Percentiles rank a stretch among this genome's conserved stretches.
phyloP scores from a whole-genome alignment of 2,888 invertebrate genomes.

The Camptogramma bilineatum region DNA sequence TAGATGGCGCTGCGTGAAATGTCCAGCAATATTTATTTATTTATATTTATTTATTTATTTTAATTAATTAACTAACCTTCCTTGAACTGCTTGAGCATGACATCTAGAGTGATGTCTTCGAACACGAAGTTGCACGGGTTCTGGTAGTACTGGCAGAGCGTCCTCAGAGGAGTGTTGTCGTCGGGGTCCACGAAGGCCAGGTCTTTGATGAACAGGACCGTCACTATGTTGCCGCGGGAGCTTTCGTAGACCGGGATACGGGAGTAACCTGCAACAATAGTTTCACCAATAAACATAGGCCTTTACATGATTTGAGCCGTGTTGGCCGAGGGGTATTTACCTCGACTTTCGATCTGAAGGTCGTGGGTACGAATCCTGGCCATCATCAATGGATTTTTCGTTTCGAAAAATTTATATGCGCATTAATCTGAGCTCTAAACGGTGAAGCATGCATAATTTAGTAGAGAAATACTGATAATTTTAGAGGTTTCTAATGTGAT shows the following conservation, averaged over 20 bases:
- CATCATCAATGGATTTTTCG: too few species aligned
- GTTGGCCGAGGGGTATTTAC: too few species aligned
- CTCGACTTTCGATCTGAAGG: too few species aligned
- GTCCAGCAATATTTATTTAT: neutral
- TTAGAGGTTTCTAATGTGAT: too few species aligned
- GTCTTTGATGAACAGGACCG: constrained; percentile 98
- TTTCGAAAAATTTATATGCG: too few species aligned
- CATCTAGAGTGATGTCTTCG: constrained; percentile 97
- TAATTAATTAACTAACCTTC: constrained; percentile 90
- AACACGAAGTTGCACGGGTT: constrained; percentile 98
- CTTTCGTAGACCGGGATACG: constrained; percentile 97
- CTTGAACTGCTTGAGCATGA: constrained; percentile 98
- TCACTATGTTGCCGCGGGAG: constrained; percentile 93
- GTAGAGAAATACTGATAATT: too few species aligned
- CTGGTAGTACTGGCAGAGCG: constrained; percentile 97
- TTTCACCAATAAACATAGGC: neutral
- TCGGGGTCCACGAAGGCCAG: constrained; percentile 99
- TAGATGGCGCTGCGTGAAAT: neutral
- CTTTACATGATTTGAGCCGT: too few species aligned
- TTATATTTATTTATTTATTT: neutral
- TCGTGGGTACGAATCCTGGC: too few species aligned
- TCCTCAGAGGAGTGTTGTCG: constrained; percentile 96
- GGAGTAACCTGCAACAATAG: constrained; percentile 90
- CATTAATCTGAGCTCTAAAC: too few species aligned
- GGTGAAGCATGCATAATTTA: too few species aligned